Evolutionary conservation across 2,797 vertebrate species (phyloP), one percentile per base, ranked within the genome.

Genomic region (Myotis daubentonii): DNA sequence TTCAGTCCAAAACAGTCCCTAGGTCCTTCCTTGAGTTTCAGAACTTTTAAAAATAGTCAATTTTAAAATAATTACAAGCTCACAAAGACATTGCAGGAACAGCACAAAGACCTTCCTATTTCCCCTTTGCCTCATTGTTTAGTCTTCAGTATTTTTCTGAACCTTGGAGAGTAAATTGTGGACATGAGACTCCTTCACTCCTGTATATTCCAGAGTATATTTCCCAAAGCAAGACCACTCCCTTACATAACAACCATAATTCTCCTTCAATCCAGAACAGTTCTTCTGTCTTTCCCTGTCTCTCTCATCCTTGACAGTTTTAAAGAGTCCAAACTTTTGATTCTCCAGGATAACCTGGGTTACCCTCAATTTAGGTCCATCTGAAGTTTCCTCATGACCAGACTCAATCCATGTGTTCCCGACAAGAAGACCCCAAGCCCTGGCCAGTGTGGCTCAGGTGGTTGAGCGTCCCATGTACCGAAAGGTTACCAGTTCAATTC

Each of bases 111-210:
- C 70, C 10, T 76, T n/a, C 17, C 28, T 72, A 10, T 41, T 74
- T 76, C 51, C 36, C 22, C 15, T 89, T 44, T 3, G 47, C 51
- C 51, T n/a, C 60, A 19, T 41, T 66, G 2, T 25, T 44, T 10
- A 53, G 65, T 91, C 38, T 87, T 79, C 25, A 62, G 66, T 71
- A 91, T 83, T 91, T 89, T 90, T 87, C 78, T 75, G 30, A 81
- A 87, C 28, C 55, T 22, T 23, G n/a, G 36, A 85, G 20, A 62
- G n/a, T 47, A 70, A 65, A 88, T 2, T 30, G 12, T 33, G 38
- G 22, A 30, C 16, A 68, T 0, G 12, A 60, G 15, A n/a, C 0
- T 9, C 23, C 65, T 75, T 80, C 25, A 68, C 23, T 79, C 15
- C 55, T 74, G 8, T 36, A 30, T 53, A 60, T 33, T 68, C 13